Conservation (phyloP, 2,797 vertebrate genomes). For the Clarias laeviceps region DNA sequence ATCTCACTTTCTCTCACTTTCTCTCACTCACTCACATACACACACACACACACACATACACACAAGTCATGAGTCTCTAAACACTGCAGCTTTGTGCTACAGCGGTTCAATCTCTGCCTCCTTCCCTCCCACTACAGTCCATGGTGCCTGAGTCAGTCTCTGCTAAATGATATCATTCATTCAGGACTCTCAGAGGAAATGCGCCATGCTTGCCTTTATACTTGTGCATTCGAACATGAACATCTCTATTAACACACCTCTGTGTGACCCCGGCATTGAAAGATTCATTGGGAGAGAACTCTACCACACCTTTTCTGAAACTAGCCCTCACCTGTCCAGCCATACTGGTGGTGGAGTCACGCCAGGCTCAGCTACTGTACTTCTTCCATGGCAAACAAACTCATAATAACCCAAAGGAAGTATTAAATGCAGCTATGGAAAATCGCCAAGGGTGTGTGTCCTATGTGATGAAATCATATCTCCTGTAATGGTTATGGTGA, state of each 20-base stretch:
- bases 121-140: slow-evolving; percentile 38
- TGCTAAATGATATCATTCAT: slow-evolving; percentile 61
- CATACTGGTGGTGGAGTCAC: not conserved
- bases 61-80: slow-evolving; percentile 54
- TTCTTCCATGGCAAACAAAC: slow-evolving; percentile 10
- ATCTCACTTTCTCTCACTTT: slow-evolving; percentile 31
- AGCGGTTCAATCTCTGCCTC: slow-evolving; percentile 36
- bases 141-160: slow-evolving; percentile 46
- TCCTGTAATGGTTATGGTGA: not conserved
- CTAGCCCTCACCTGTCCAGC: slow-evolving; percentile 23
- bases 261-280: slow-evolving; percentile 3
- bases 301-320: slow-evolving; percentile 25
- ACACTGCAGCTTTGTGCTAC: slow-evolving; percentile 60
- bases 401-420: not conserved
- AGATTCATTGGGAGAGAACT: not conserved
- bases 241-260: slow-evolving; percentile 7
- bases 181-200: slow-evolving; percentile 51
- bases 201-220: not conserved
- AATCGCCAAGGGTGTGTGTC: not conserved
- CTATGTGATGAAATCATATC: not conserved
- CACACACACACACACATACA: slow-evolving; percentile 29
- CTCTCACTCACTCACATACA: not conserved
- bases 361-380: not conserved
- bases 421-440: slow-evolving; percentile 6
- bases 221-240: not conserved